Conservation (phyloP, 2,113 vertebrate genomes). For the Cryptoleucopteryx plumbea region DNA sequence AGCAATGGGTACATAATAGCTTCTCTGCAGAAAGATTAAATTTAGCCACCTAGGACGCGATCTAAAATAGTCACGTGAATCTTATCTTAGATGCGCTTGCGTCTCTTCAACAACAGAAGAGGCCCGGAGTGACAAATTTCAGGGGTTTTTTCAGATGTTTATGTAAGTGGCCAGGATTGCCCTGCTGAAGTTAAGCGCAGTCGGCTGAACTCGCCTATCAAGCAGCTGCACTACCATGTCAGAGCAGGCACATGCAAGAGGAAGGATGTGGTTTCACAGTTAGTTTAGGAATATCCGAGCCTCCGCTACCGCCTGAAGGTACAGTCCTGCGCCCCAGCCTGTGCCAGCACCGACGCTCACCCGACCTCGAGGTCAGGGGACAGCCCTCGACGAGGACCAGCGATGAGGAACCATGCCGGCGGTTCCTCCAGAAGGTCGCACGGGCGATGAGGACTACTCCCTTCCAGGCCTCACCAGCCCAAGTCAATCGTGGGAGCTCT, state of each 20-base stretch:
- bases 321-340: neutral
- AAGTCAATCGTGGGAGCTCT: neutral
- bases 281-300: neutral
- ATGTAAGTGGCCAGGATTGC: neutral
- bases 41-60: neutral
- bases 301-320: neutral
- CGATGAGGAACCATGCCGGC: neutral
- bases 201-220: neutral
- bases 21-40: neutral
- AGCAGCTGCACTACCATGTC: neutral
- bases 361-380: neutral
- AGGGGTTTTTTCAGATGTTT: neutral
- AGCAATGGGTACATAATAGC: neutral
- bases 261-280: slow-evolving; percentile 39
- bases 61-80: neutral
- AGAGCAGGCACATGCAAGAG: neutral
- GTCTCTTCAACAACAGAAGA: neutral
- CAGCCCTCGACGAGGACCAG: neutral
- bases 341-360: fast-evolving
- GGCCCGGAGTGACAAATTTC: neutral
- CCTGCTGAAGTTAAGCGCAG: neutral
- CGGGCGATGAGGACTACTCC: neutral
- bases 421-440: neutral
- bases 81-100: neutral
- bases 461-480: neutral